Conservation (phyloP, 2,888 invertebrate genomes). For the Cryptocheilus praepositus region DNA sequence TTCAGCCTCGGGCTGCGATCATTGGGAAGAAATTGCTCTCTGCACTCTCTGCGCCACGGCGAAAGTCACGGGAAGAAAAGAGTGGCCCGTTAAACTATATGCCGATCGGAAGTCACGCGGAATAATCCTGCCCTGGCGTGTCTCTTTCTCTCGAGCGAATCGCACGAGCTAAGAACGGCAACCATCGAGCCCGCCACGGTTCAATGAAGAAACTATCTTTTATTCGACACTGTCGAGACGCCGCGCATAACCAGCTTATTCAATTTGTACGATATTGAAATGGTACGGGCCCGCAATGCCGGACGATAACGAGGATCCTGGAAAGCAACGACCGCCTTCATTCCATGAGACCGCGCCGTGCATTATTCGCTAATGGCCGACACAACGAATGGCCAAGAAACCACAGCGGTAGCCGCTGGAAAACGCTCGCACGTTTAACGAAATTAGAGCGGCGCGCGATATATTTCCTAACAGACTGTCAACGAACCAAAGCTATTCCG, state of each 20-base stretch:
- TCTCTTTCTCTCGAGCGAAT: conserved; percentile 32
- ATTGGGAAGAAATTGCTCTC: conserved; percentile 47
- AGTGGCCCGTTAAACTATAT: conserved; percentile 54
- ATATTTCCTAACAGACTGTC: too few species aligned
- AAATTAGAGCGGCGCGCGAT: too few species aligned
- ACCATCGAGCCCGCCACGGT: conserved; percentile 30
- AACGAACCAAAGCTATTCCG: too few species aligned
- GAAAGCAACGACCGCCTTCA: conserved; percentile 2
- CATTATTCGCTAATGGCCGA: neutral
- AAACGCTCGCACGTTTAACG: too few species aligned
- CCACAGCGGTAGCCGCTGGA: too few species aligned
- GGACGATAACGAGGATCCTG: neutral
- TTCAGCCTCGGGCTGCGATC: conserved; percentile 53
- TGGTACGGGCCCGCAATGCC: neutral
- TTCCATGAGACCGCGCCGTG: neutral
- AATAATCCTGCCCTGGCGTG: conserved; percentile 43
- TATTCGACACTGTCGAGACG: conserved; percentile 33
- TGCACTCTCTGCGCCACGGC: conserved; percentile 36
- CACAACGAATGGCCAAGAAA: too few species aligned
- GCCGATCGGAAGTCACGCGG: conserved; percentile 58
- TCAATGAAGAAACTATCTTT: conserved; percentile 53
- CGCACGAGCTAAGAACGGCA: conserved; percentile 14
- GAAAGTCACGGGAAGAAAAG: conserved; percentile 54
- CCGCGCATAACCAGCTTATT: conserved; percentile 41
- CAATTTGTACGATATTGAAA: conserved; percentile 43